Conservation (phyloP, 2,113 vertebrate species). For the Sylvilagus bachmani region DNA sequence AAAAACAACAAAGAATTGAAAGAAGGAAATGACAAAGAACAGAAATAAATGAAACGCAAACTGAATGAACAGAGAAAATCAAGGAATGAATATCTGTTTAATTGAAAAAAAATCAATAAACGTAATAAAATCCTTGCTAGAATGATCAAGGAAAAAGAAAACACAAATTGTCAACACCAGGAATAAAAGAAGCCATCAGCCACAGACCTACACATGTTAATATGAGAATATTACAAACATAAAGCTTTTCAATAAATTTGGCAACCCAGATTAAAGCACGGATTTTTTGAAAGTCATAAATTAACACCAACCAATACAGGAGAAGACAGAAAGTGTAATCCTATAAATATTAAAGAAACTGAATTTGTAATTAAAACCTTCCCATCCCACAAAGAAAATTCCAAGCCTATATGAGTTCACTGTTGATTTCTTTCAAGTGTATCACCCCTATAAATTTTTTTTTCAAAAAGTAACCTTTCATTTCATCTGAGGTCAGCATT, state of each 20-base stretch:
- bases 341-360: background rate
- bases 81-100: background rate
- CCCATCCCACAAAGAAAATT: conserved; percentile 3
- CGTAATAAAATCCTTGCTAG: background rate
- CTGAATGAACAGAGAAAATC: background rate
- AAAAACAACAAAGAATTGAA: background rate
- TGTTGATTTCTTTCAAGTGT: background rate
- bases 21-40: background rate
- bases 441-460: background rate
- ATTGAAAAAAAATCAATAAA: background rate
- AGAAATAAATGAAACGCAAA: background rate
- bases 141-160: background rate
- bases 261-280: background rate
- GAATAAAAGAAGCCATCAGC: background rate
- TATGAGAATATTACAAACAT: background rate
- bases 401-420: background rate
- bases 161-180: background rate
- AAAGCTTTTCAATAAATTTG: background rate
- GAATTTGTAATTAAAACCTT: background rate
- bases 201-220: background rate
- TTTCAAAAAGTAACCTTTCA: background rate
- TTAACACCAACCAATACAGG: background rate
- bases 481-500: background rate
- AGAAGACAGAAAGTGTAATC: background rate
- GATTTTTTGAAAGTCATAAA: background rate